Base-by-base conservation (phyloP, 1,140 invertebrate species). In the Drosophila bocqueti region DNA sequence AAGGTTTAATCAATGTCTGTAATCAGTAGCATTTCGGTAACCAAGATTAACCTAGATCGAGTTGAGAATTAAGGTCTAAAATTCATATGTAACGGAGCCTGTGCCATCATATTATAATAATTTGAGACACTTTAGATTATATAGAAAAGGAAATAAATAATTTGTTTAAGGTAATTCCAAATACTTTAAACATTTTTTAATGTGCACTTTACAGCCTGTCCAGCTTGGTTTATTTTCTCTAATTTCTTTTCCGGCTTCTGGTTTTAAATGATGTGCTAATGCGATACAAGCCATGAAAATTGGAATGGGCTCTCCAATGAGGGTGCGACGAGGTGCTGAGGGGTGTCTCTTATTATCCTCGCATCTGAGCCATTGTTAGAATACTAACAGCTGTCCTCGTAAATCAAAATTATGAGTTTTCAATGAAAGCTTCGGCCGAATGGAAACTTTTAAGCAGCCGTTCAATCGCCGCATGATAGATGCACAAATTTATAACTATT, bases 341-440 rank as follows among this genome's bases (percentile, higher is more conserved):
- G 69, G 71, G 31, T 73, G 55, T 36, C 31, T 52, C 65, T 24
- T 26, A 40, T 55, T 55, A 55, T 55, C 34, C 52, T 16, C 21
- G 21, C 24, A 40, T 65, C 15, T 42, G 31, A 60, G n/a, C 47
- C 54, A 61, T 69, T 80, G 71, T 76, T 69, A 59, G 64, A 77
- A 86, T 83, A 57, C 47, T 72, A 89, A 81, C 81, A 90, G 74
- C 81, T 84, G 85, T 45, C 62, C 54, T 58, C 71, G 79, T 90
- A 90, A 90, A 90, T 90, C 85, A 90, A 74, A 74, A 61, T 76
- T 68, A 85, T 90, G 79, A 81, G 50, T 90, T 90, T 89, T 74
- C 78, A 90, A 90, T 89, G 81, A 80, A 82, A 68, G 63, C 69
- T 60, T 38, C 52, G 76, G 0, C 69, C 45, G 55, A 83, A 76